These are phyloP conservation scores for Marisa cornuarietis DNA, from an alignment of 1,140 invertebrate genomes.

Conservation along the genomic window DNA sequence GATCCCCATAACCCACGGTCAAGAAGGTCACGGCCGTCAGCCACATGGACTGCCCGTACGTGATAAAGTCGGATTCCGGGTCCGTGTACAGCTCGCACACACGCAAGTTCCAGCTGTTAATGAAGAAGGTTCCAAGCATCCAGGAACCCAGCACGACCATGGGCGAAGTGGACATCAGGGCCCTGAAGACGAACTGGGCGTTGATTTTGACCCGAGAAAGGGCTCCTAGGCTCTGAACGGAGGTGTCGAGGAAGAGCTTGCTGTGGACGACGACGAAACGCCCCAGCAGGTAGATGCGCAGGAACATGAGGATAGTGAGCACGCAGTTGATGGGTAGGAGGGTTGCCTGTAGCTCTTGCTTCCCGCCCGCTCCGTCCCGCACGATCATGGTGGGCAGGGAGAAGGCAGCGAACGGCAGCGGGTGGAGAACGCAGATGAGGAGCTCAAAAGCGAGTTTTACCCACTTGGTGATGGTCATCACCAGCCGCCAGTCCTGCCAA, in stretches of 20 bases:
- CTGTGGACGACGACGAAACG: conserved; percentile 60
- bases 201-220: conserved; percentile 60
- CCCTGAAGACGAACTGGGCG: conserved; percentile 63
- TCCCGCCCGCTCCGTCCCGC: conserved; percentile 2
- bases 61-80: conserved; percentile 29
- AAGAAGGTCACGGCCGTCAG: conserved; percentile 64
- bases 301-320: conserved; percentile 60
- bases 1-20: conserved; percentile 63
- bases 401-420: conserved; percentile 43
- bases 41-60: conserved; percentile 58
- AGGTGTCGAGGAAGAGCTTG: conserved; percentile 60
- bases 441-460: conserved; percentile 44
- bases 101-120: conserved; percentile 58
- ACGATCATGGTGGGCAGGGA: conserved; percentile 34
- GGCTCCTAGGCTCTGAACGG: conserved; percentile 60
- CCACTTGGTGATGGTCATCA: conserved; percentile 42
- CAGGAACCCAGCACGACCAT: conserved; percentile 52
- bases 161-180: conserved; percentile 61
- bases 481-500: conserved; percentile 45
- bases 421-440: conserved; percentile 49
- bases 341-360: conserved; percentile 29
- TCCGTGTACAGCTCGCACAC: conserved; percentile 47
- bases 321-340: conserved; percentile 53
- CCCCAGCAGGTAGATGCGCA: conserved; percentile 60
- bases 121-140: conserved; percentile 53